Base-by-base conservation (phyloP, 2,888 invertebrate genomes). In the Hydraecia micacea region DNA sequence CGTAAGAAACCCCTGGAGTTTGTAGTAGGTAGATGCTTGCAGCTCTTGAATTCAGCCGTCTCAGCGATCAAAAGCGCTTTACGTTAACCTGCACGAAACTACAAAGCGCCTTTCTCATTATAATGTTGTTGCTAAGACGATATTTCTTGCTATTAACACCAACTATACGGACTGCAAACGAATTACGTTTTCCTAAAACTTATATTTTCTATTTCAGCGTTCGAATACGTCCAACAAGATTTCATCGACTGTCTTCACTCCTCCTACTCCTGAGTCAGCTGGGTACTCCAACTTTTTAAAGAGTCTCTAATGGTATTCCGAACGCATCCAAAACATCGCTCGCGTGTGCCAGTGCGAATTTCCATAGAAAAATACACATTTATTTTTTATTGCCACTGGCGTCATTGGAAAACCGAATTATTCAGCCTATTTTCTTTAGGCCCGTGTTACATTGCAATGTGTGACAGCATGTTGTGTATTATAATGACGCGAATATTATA, bases 261-360 rank as follows among this genome's bases (percentile, higher is more conserved):
- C 96, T 7, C 95, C 94, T 13, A 96, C 96, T 39, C 97, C 96
- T 1, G 95, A 96, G 83, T 97, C 97, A 87, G 95, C 93, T 85
- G 97, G 97, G 95, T 97, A 97, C 94, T 93, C 74, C 92, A 92
- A 94, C 89, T 96, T 96, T 96, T 94, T 96, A 95, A 95, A 97
- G 95, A 93, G 94, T 91, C 95, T 96, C 81, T 96, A 94, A 96
- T 88, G 94, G 94, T 95, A 95, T 94, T 91, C 86, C 79, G 85
- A 89, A 84, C 79, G 81, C 78, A 87, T 80, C 87, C 84, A 77
- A 81, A 83, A 80, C 82, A 72, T 85, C 63, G 90, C 90, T 90
- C 84, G 91, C 89, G 90, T 77, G 58, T 90, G 91, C 92, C 83
- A 76, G 79, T 91, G 93, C 92, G 93, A 94, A 91, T 90, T 86